Evolutionary conservation across 2,797 vertebrate genomes (phyloP), one percentile per base, ranked within the genome.

Genomic region (Paguma larvata): DNA sequence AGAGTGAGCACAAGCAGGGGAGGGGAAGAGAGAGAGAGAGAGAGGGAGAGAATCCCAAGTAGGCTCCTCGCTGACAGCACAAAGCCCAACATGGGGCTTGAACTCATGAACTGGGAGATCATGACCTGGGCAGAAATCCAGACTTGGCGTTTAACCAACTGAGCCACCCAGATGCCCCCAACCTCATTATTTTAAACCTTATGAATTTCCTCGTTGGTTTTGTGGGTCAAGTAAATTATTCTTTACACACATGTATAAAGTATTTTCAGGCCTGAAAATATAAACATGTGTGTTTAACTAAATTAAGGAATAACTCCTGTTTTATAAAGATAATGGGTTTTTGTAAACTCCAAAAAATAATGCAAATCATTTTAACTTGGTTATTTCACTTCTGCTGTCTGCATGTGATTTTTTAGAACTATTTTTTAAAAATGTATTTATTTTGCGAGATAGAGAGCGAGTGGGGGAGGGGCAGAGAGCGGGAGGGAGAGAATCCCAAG

Each of bases 211-310:
- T 87, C 67, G 5, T 86, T 86, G 67, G 34, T 77, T 77, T 95
- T 53, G 53, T 93, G 62, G 34, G 25, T 79, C 46, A 80, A 46
- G 89, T 73, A 85, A 92, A 79, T 85, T 30, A 89, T 59, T 91
- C 46, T 79, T 89, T 67, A 85, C 56, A 79, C 12, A 88, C 44
- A 91, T 38, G 38, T 38, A 38, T 38, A 38, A 38, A 38, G 56
- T 97, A 95, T 51, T 63, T 46, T 63, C 86, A 38, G 51, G 19
- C 25, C 63, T 82, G 59, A 83, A 93, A 72, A 83, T 53, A 91
- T 53, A 63, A 93, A 93, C 19, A 63, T 38, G 46, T 48, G 21
- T 30, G 65, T 67, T 93, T 87, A 94, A 44, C 32, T 87, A 83
- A 90, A 73, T 87, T 59, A 59, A 23, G 21, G 16, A 77, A 48